phyloP scores from a whole-genome alignment of 2,888 invertebrate species.

The Drosophila picticornis region DNA sequence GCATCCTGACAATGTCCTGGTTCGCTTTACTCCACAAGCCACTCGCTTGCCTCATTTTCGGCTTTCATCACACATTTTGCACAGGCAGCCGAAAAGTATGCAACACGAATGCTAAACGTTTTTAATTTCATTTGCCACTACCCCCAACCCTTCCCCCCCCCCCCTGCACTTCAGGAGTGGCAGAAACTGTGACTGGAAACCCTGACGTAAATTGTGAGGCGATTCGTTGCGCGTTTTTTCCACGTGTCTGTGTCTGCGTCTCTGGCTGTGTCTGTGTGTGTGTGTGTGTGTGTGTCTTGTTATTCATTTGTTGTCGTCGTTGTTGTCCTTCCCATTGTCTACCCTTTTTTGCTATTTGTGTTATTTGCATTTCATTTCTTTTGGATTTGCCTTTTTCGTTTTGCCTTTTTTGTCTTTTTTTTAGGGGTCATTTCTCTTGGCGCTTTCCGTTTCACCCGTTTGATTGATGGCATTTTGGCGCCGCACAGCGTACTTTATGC shows the following conservation, averaged over 20 bases:
- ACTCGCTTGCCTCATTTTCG: slow-evolving; percentile 25
- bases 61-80: slow-evolving; percentile 43
- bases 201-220: slow-evolving; percentile 56
- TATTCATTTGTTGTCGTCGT: background rate
- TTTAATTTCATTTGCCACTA: slow-evolving; percentile 58
- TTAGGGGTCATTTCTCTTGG: slow-evolving; percentile 25
- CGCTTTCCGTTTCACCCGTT: slow-evolving; percentile 26
- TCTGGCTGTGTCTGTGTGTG: slow-evolving; percentile 8
- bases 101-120: slow-evolving; percentile 65
- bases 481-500: slow-evolving; percentile 48
- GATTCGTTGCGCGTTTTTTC: slow-evolving; percentile 34
- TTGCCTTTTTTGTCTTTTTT: background rate
- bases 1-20: slow-evolving; percentile 26
- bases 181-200: slow-evolving; percentile 34
- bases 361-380: slow-evolving; percentile 40
- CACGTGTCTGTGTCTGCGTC: background rate
- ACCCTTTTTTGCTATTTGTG: slow-evolving; percentile 17
- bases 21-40: background rate
- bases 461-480: slow-evolving; percentile 63
- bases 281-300: slow-evolving; percentile 12
- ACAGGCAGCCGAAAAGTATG: slow-evolving; percentile 59
- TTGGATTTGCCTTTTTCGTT: slow-evolving; percentile 13
- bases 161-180: too few relatives aligned
- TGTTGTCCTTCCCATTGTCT: slow-evolving; percentile 35
- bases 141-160: background rate